Evolutionary conservation across 2,113 vertebrate genomes (phyloP).

Genomic region (Sciurus niger): DNA sequence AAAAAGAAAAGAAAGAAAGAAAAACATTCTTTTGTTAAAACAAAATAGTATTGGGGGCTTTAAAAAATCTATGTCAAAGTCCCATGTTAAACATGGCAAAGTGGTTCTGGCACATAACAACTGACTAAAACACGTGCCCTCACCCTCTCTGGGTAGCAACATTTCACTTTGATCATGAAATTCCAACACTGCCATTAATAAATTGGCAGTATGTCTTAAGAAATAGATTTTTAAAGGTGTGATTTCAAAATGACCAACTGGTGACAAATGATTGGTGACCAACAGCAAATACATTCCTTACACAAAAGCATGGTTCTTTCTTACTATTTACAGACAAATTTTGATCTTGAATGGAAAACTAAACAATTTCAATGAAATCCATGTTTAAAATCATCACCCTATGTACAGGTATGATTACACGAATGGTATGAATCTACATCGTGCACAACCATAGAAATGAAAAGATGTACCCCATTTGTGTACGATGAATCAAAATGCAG

Average conservation of each 20-base stretch:
- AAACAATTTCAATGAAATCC: neutral
- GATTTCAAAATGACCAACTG: conserved; percentile 41
- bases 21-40: conserved; percentile 51
- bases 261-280: neutral
- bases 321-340: conserved; percentile 2
- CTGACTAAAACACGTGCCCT: neutral
- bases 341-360: conserved; percentile 20
- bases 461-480: too few species aligned
- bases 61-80: neutral
- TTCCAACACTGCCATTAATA: neutral
- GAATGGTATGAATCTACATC: too few species aligned
- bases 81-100: neutral
- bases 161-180: conserved; percentile 45
- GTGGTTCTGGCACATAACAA: neutral
- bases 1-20: neutral
- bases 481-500: too few species aligned
- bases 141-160: neutral
- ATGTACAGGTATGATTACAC: too few species aligned
- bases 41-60: neutral
- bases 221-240: conserved; percentile 21
- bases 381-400: neutral
- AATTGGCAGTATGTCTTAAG: neutral
- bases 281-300: conserved; percentile 25
- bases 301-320: neutral
- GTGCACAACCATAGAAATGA: too few species aligned